Conservation (phyloP, 2,113 vertebrate species). For the Pipra filicauda region DNA sequence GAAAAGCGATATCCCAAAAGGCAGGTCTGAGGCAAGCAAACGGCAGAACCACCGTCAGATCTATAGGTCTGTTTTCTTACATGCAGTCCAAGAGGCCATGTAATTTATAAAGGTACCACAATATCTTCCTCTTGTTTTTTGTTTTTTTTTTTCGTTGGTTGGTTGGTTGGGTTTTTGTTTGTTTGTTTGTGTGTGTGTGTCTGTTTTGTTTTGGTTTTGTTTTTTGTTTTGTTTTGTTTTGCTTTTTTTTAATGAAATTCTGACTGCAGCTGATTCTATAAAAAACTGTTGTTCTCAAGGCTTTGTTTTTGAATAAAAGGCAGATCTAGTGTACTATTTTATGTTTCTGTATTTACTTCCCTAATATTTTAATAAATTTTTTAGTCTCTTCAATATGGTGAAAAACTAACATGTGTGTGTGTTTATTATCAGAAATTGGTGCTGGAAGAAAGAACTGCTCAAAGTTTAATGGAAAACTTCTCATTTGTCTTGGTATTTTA, state of each 20-base stretch:
- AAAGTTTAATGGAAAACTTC: background rate
- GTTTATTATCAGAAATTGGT: background rate
- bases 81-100: background rate
- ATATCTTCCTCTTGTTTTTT: background rate
- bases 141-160: too few species aligned
- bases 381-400: background rate
- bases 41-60: background rate
- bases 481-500: background rate
- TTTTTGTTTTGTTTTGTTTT: too few species aligned
- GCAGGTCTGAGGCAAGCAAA: background rate
- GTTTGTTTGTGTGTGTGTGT: too few species aligned
- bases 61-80: background rate
- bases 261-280: background rate
- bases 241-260: background rate
- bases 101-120: background rate
- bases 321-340: background rate
- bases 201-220: too few species aligned
- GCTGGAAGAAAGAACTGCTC: background rate
- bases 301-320: background rate
- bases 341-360: background rate
- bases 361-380: background rate
- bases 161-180: too few species aligned
- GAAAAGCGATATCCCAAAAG: background rate
- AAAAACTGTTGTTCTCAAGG: background rate
- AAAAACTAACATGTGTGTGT: background rate